Conservation (phyloP, 2,113 vertebrate genomes). For the Thamnophis sirtalis region DNA sequence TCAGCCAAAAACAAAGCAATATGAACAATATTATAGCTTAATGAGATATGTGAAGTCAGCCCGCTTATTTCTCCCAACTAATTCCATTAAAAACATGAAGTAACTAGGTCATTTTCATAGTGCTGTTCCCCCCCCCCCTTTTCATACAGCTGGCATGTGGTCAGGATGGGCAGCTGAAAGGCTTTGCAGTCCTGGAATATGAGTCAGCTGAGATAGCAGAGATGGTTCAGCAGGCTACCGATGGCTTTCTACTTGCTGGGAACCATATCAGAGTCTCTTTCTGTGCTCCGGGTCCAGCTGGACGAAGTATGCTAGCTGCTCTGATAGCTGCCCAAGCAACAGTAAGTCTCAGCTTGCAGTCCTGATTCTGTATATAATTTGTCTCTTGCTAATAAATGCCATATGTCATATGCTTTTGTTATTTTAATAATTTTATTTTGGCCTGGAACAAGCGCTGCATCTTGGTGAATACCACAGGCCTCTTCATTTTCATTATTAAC, state of each 20-base stretch:
- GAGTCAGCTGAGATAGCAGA: conserved; percentile 78
- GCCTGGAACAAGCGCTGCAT: background rate
- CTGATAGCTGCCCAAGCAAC: conserved; percentile 90
- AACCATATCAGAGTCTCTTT: conserved; percentile 82
- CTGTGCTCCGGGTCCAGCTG: conserved; percentile 88
- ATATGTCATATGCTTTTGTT: background rate
- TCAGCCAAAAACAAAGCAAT: background rate
- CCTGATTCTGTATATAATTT: background rate
- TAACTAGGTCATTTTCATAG: background rate
- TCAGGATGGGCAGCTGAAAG: conserved; percentile 86
- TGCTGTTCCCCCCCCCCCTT: accelerated
- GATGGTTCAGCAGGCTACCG: conserved; percentile 71
- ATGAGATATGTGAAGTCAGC: background rate
- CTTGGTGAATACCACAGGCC: background rate
- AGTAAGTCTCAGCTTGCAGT: conserved; percentile 57
- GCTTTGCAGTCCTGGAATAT: conserved; percentile 86
- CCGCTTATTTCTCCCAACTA: background rate
- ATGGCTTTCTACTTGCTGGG: conserved; percentile 74
- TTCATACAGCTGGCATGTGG: conserved; percentile 81
- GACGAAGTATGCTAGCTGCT: conserved; percentile 88
- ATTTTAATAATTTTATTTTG: background rate
- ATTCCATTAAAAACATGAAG: background rate
- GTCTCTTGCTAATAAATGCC: background rate
- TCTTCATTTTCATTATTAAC: background rate
- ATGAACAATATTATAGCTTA: background rate